Evolutionary conservation across 1,140 invertebrate genomes (phyloP).

Genomic region (Penaeus japonicus): DNA sequence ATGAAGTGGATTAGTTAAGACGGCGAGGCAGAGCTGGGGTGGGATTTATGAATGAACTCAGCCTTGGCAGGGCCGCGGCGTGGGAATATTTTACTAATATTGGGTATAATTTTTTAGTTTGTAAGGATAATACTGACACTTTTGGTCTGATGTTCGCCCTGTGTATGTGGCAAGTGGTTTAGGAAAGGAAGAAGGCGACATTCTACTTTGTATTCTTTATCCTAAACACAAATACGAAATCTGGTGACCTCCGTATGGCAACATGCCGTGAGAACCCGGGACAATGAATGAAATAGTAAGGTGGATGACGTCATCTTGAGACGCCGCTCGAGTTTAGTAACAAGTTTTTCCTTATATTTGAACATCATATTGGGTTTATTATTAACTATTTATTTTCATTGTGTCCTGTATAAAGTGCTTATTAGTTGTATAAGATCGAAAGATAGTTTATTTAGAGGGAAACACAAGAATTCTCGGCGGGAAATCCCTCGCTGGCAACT

Average conservation of each 20-base stretch:
- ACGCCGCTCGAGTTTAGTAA: not conserved
- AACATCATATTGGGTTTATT: too few species aligned
- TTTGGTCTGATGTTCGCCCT: not conserved
- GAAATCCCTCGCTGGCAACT: not conserved
- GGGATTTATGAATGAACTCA: slow-evolving; percentile 23
- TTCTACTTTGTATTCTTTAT: not conserved
- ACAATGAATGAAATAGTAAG: slow-evolving; percentile 42
- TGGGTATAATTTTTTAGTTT: too few species aligned
- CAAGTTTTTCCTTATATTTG: too few species aligned
- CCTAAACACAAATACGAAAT: too few species aligned
- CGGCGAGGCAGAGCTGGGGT: not conserved
- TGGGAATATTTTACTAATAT: not conserved
- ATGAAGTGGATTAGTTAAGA: slow-evolving; percentile 10
- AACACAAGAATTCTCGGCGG: too few species aligned
- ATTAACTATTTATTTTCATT: too few species aligned
- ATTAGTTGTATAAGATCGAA: too few species aligned
- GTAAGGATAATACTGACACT: not conserved
- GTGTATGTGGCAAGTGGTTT: too few species aligned
- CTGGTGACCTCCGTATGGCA: not conserved
- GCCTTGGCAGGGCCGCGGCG: not conserved
- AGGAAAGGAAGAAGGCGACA: not conserved
- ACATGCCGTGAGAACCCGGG: slow-evolving; percentile 20
- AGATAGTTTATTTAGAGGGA: too few species aligned
- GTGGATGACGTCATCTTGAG: slow-evolving; percentile 1
- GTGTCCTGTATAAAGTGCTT: too few species aligned